These are phyloP conservation scores for Taphrorychus bicolor DNA, from an alignment of 2,888 invertebrate species.

Conservation along the genomic window DNA sequence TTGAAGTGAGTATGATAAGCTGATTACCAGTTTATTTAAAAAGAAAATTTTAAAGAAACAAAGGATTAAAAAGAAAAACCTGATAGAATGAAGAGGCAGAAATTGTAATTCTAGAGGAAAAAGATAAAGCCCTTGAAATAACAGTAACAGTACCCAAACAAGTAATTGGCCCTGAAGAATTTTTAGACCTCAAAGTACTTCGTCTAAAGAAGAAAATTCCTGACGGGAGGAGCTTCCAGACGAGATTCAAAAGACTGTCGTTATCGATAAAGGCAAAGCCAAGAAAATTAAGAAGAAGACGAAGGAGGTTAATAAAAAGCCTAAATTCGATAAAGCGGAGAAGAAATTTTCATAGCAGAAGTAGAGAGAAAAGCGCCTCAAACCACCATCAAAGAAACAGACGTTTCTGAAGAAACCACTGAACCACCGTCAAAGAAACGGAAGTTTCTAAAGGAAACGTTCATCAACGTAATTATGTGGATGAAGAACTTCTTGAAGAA, in stretches of 20 bases:
- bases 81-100: slow-evolving; percentile 54
- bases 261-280: slow-evolving; percentile 38
- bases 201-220: slow-evolving; percentile 41
- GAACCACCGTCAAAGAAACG: too few relatives aligned
- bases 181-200: not conserved
- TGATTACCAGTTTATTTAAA: slow-evolving; percentile 54
- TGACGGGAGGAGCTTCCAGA: slow-evolving; percentile 47
- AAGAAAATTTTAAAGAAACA: slow-evolving; percentile 50
- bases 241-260: slow-evolving; percentile 45
- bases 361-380: slow-evolving; percentile 41
- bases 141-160: slow-evolving; percentile 56
- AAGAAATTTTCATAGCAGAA: slow-evolving; percentile 42
- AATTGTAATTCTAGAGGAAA: slow-evolving; percentile 54
- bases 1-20: slow-evolving; percentile 44
- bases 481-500: slow-evolving; percentile 49
- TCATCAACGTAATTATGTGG: slow-evolving; percentile 36
- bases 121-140: slow-evolving; percentile 54
- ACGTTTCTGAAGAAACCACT: slow-evolving; percentile 51
- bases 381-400: slow-evolving; percentile 45
- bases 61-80: slow-evolving; percentile 53
- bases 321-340: slow-evolving; percentile 36
- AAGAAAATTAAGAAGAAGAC: slow-evolving; percentile 25
- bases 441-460: too few relatives aligned
- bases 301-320: slow-evolving; percentile 46
- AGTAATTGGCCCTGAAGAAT: slow-evolving; percentile 43